Evolutionary conservation across 1,140 invertebrate genomes (phyloP).

Genomic region (Drosophila mayri): DNA sequence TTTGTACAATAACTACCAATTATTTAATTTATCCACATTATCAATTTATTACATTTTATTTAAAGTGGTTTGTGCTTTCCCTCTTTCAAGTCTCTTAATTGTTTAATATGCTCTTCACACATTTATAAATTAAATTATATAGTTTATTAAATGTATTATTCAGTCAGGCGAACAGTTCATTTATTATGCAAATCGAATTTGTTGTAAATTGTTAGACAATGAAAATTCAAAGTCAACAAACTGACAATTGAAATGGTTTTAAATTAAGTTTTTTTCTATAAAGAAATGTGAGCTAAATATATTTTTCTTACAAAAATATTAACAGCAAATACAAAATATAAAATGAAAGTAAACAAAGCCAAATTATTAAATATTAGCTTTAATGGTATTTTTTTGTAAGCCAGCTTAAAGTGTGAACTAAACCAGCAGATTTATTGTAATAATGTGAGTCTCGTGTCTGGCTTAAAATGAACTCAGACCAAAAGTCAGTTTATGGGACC

Average conservation of each 20-base stretch:
- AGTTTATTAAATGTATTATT: slow-evolving; percentile 39
- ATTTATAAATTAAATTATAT: slow-evolving; percentile 22
- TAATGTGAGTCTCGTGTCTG: slow-evolving; percentile 13
- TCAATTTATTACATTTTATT: background rate
- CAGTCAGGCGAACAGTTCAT: slow-evolving; percentile 33
- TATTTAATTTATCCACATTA: background rate
- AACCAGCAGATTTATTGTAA: slow-evolving; percentile 51
- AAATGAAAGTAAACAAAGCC: background rate
- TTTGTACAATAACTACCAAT: background rate
- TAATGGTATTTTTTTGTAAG: background rate
- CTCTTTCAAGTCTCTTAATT: slow-evolving; percentile 22
- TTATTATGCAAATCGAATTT: slow-evolving; percentile 73
- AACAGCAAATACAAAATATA: background rate
- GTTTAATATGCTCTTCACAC: slow-evolving; percentile 14
- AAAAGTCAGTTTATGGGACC: slow-evolving; percentile 55
- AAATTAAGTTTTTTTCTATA: background rate
- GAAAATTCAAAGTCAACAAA: slow-evolving; percentile 70
- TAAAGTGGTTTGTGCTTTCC: background rate
- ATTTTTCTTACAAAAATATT: background rate
- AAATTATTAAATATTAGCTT: background rate
- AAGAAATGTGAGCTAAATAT: too few species aligned
- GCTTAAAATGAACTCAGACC: slow-evolving; percentile 19
- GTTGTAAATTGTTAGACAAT: slow-evolving; percentile 35
- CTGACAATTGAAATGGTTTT: slow-evolving; percentile 24
- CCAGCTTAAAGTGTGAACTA: slow-evolving; percentile 18